phyloP scores from a whole-genome alignment of 2,888 invertebrate genomes.

The Exocentrus adspersus region DNA sequence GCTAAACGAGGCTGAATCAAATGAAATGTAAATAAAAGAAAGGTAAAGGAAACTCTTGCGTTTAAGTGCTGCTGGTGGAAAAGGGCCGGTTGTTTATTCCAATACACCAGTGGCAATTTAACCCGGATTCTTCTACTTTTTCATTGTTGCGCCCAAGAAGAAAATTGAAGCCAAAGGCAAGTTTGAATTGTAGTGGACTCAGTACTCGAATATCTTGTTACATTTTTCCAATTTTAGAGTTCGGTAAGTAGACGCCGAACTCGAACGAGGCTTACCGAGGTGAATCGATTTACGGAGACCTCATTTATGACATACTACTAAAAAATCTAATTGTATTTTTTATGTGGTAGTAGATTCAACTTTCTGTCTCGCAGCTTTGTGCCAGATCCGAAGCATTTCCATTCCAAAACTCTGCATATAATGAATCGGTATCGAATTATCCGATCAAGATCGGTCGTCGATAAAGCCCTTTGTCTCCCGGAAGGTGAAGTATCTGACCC shows the following conservation, averaged over 20 bases:
- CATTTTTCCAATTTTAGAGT: too few relatives aligned
- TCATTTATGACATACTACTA: too few relatives aligned
- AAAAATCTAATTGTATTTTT: too few relatives aligned
- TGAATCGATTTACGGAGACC: too few relatives aligned
- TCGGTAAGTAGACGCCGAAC: too few relatives aligned
- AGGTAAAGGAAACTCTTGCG: conserved; percentile 8
- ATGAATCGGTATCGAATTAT: neutral
- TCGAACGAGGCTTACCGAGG: too few relatives aligned
- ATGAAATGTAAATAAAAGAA: conserved; percentile 24
- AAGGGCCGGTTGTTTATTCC: conserved; percentile 7
- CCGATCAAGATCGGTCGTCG: neutral
- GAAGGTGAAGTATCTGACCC: neutral
- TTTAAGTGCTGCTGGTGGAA: conserved; percentile 1
- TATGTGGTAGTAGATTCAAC: too few relatives aligned
- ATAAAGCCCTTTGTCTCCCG: neutral
- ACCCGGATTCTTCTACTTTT: neutral
- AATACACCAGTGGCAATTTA: neutral
- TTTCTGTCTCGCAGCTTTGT: too few relatives aligned
- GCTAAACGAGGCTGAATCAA: conserved; percentile 9
- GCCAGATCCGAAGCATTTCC: too few relatives aligned
- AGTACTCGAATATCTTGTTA: too few relatives aligned
- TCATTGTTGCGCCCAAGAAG: neutral
- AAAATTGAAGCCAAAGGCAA: neutral
- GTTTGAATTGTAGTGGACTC: too few relatives aligned
- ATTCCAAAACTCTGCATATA: neutral